phyloP scores from a whole-genome alignment of 2,797 vertebrate species.

The Allobates femoralis region DNA sequence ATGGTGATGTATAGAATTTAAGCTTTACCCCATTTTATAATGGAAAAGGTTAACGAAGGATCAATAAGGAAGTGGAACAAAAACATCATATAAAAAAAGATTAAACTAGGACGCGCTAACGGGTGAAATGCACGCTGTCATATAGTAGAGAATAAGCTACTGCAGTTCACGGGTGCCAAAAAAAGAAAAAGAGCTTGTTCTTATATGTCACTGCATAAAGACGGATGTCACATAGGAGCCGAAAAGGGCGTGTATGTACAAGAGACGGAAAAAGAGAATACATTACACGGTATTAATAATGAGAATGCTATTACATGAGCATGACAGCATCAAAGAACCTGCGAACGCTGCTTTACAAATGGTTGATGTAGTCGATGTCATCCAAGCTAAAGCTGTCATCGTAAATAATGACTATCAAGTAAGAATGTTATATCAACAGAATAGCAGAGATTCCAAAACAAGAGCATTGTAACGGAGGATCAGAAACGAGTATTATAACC shows the following conservation, averaged over 20 bases:
- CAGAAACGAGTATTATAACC: neutral
- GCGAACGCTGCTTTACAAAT: neutral
- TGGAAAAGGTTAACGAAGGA: neutral
- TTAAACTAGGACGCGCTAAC: neutral
- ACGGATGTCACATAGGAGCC: neutral
- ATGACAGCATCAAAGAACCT: neutral
- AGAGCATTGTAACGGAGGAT: neutral
- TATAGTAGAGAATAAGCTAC: neutral
- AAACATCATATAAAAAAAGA: neutral
- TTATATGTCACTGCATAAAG: neutral
- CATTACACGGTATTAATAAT: neutral
- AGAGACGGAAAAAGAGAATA: neutral
- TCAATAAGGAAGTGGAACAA: neutral
- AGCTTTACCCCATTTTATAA: no score
- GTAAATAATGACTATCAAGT: neutral
- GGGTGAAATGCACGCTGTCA: neutral
- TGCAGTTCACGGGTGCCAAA: neutral
- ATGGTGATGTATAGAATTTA: no score
- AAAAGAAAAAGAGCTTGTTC: neutral
- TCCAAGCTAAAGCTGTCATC: neutral
- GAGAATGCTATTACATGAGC: neutral
- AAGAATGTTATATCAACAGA: neutral
- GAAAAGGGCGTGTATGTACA: neutral
- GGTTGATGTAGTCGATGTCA: neutral
- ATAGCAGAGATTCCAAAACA: neutral